Evolutionary conservation across 30 jellyfish, hydroid and myxozoan genomes (phyloP), one percentile per base, ranked within the genome.

Genomic region (Pelagia noctiluca): DNA sequence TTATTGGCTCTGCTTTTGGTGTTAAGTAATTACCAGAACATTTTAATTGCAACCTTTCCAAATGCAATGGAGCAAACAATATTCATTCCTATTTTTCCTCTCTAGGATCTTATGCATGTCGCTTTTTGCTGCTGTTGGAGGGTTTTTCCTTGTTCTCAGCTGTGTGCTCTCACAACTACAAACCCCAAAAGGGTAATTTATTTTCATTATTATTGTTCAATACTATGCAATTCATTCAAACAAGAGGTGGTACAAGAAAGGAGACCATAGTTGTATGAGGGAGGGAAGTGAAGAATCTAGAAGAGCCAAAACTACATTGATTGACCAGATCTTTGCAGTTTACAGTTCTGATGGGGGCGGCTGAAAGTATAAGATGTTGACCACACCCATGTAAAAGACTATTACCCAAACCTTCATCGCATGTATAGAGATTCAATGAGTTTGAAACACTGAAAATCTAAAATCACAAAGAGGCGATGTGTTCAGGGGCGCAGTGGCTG

Each of bases 101-200:
- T 73, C 23, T 52, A 79, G 90, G 61, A 63, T 79, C 42, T 75
- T 79, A 19, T 63, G 90, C 47, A 64, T 79, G 82, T 79, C 90
- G 30, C 24, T 79, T 54, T 24, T 78, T 32, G 90, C 90, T 13
- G 80, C 90, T 2, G 71, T 64, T 62, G 90, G 90, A 24, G 65
- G 63, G 18, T 37, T 79, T 18, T 28, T 79, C 63, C 61, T 79
- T 2, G 75, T 79, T 24, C 28, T 64, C 18, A 62, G 82, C 7
- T 79, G 90, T 79, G 90, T 75, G 1, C 50, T 60, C 36, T 24
- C 4, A 2, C 31, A 46, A 25, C 42, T 79, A 36, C 90, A 79
- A 18, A 79, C 90, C 7, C 26, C 82, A 25, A 63, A 79, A 61
- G 90, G 90, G 90, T 79, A 28, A 24, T 74, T 23, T 2, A 25